Evolutionary conservation across 2,797 vertebrate genomes (phyloP).

Genomic region (Chlorospingus flavigularis): DNA sequence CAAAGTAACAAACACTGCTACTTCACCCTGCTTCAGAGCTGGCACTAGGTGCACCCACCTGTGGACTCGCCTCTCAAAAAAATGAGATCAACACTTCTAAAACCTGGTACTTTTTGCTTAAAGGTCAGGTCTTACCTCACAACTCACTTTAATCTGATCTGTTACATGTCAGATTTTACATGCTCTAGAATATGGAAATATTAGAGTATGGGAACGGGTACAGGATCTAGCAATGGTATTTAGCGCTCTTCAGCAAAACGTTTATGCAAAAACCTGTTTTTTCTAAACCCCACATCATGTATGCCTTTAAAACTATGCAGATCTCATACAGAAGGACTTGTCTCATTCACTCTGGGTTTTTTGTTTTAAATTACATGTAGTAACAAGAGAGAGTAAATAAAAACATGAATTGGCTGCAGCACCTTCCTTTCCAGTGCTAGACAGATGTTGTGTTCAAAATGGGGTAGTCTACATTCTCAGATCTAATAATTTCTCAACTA

Average conservation of each 20-base stretch:
- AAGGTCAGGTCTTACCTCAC: background rate
- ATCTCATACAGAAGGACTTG: background rate
- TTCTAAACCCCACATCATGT: background rate
- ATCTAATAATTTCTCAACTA: background rate
- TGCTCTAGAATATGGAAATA: background rate
- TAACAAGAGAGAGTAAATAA: background rate
- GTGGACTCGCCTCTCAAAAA: rapidly evolving
- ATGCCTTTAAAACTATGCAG: background rate
- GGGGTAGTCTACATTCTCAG: background rate
- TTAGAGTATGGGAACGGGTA: background rate
- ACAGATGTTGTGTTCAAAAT: background rate
- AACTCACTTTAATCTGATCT: background rate
- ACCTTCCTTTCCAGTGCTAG: background rate
- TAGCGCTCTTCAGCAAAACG: background rate
- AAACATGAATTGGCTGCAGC: background rate
- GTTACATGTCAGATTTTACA: background rate
- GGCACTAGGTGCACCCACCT: background rate
- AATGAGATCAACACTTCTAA: background rate
- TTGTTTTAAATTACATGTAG: background rate
- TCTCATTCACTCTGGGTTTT: background rate
- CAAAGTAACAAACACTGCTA: background rate
- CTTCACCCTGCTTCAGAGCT: background rate
- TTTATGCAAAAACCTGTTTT: background rate
- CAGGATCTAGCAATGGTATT: background rate
- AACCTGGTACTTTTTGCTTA: background rate